Evolutionary conservation across 2,113 vertebrate species (phyloP), one percentile per base, ranked within the genome.

Genomic region (Grammomys surdaster): DNA sequence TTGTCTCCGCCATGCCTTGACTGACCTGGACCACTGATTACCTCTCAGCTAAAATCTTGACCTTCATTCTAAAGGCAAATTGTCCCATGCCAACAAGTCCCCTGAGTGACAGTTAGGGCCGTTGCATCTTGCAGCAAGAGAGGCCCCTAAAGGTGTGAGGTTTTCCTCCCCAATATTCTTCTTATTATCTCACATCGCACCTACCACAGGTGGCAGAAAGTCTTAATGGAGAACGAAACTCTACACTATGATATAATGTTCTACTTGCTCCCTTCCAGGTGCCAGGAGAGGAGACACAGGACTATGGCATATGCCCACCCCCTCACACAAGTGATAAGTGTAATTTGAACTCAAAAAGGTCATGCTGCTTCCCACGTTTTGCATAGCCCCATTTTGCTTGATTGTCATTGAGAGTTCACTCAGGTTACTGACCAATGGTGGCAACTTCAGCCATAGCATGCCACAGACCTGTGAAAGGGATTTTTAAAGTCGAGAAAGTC

Each of bases 271-370:
- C 54, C 78, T 87, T 24, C 54, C 80, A 26, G 84, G 70, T 70
- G 12, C 77, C 94, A 95, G 46, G 73, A 78, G 90, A 94, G 54
- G 40, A 69, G 46, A 28, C 69, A 94, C 56, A 63, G 58, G 16
- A 63, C 58, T n/a, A 16, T 63, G n/a, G 81, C 36, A 43, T 63
- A 84, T 19, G 24, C 24, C 56, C 36, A 58, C 12, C 7, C 10
- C 24, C n/a, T 67, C 19, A 48, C 54, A 60, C 56, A 26, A 40
- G 46, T 54, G 77, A 77, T 54, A 65, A n/a, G 78, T 36, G 5
- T 65, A 33, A 75, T 40, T 28, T 22, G 56, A 63, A n/a, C 19
- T 63, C 80, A 58, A 40, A 90, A 73, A 76, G 26, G 33, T 85
- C 51, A 19, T 36, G 3, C 85, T 51, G 43, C 58, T 73, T 88